phyloP scores from a whole-genome alignment of 1,140 invertebrate genomes.

The Rhagoletis pomonella region DNA sequence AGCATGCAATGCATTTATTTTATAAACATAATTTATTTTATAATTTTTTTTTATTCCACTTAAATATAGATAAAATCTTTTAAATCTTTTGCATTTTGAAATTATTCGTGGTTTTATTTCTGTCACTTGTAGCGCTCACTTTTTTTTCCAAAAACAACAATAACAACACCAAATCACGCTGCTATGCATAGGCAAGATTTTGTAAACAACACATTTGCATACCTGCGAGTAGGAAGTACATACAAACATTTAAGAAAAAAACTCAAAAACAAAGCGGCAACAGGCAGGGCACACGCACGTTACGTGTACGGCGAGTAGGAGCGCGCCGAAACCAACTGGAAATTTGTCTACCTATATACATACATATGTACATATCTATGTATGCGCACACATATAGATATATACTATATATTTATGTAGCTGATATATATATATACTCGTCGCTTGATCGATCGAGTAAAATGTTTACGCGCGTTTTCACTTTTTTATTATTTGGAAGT shows the following conservation, averaged over 20 bases:
- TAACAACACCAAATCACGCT: no score
- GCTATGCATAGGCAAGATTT: neutral
- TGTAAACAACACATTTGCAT: conserved; percentile 22
- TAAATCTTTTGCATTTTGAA: no score
- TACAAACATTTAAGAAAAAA: neutral
- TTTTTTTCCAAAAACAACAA: neutral
- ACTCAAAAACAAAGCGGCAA: neutral
- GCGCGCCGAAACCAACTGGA: neutral
- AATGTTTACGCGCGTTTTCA: conserved; percentile 1
- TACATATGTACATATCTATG: no score
- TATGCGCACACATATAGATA: no score
- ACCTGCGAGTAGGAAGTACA: neutral
- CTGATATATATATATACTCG: neutral
- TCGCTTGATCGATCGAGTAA: conserved; percentile 11
- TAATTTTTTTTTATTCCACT: no score
- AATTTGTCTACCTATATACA: no score
- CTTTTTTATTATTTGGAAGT: neutral
- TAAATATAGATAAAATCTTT: no score
- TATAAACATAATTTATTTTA: no score
- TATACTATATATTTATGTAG: no score
- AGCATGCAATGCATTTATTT: no score
- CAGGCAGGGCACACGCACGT: neutral
- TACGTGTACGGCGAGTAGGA: neutral
- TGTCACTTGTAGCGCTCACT: neutral
- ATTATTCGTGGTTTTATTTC: no score